Evolutionary conservation across 2,888 invertebrate species (phyloP).

Genomic region (Sicus ferrugineus): DNA sequence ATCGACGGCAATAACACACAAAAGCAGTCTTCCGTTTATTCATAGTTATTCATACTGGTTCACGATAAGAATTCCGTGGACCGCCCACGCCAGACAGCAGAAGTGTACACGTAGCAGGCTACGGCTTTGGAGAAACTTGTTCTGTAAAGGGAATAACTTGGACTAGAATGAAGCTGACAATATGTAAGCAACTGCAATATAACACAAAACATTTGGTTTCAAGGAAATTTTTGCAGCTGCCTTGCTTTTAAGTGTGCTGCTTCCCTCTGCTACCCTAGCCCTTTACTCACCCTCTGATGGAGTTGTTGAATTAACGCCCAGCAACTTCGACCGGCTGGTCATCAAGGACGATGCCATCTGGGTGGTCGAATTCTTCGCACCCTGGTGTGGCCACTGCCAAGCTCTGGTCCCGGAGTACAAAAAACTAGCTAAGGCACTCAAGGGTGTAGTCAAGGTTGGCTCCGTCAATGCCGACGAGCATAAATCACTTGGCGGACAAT

Average conservation of each 20-base stretch:
- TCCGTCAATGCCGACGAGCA: conserved; percentile 93
- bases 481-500: conserved; percentile 80
- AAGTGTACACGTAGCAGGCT: conserved; percentile 23
- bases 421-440: conserved; percentile 90
- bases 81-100: background rate
- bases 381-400: conserved; percentile 96
- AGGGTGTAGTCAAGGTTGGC: conserved; percentile 94
- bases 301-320: conserved; percentile 85
- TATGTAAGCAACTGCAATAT: conserved; percentile 31
- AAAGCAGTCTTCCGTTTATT: background rate
- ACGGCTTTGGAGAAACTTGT: conserved; percentile 27
- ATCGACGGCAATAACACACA: too few relatives aligned
- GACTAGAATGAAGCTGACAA: conserved; percentile 29
- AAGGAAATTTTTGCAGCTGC: conserved; percentile 5
- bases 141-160: background rate
- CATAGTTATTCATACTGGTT: background rate
- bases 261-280: conserved; percentile 45
- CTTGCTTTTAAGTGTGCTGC: conserved; percentile 43
- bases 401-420: conserved; percentile 90
- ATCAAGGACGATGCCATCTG: conserved; percentile 85
- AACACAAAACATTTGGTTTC: background rate
- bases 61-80: too few relatives aligned
- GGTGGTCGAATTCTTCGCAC: conserved; percentile 88
- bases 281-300: conserved; percentile 77
- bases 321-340: conserved; percentile 87